phyloP scores from a whole-genome alignment of 2,888 invertebrate species.

The Platerodrilus igneus region DNA sequence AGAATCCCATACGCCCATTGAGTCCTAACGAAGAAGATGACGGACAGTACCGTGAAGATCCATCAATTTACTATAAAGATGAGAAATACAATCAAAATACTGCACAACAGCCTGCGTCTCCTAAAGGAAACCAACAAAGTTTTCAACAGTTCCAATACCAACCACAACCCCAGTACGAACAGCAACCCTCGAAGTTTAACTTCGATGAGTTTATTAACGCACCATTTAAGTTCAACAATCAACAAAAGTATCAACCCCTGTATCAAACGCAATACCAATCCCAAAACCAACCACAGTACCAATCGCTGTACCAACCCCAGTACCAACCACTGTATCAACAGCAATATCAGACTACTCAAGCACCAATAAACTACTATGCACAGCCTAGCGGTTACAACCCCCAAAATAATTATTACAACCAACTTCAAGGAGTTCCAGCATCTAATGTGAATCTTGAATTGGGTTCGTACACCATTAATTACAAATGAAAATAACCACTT shows the following conservation, averaged over 20 bases:
- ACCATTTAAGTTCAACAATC: too few relatives aligned
- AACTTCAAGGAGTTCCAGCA: conserved; percentile 60
- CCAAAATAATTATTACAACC: conserved; percentile 25
- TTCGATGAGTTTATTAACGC: conserved; percentile 22
- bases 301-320: conserved; percentile 20
- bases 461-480: conserved; percentile 75
- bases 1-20: conserved; percentile 40
- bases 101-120: conserved; percentile 25
- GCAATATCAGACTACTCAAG: conserved; percentile 23
- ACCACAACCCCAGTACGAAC: conserved; percentile 27
- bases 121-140: conserved; percentile 15
- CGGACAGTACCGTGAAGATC: conserved; percentile 82
- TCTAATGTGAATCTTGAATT: conserved; percentile 67
- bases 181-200: conserved; percentile 42
- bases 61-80: conserved; percentile 70
- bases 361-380: conserved; percentile 32
- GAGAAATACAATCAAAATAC: conserved; percentile 44
- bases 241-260: too few relatives aligned
- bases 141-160: conserved; percentile 23
- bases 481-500: conserved; percentile 41
- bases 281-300: conserved; percentile 22
- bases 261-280: too few relatives aligned
- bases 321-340: conserved; percentile 21
- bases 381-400: conserved; percentile 30
- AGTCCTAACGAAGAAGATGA: conserved; percentile 69